These are phyloP conservation scores for Schizaphis graminum DNA, from an alignment of 2,888 invertebrate genomes.

Conservation along the genomic window DNA sequence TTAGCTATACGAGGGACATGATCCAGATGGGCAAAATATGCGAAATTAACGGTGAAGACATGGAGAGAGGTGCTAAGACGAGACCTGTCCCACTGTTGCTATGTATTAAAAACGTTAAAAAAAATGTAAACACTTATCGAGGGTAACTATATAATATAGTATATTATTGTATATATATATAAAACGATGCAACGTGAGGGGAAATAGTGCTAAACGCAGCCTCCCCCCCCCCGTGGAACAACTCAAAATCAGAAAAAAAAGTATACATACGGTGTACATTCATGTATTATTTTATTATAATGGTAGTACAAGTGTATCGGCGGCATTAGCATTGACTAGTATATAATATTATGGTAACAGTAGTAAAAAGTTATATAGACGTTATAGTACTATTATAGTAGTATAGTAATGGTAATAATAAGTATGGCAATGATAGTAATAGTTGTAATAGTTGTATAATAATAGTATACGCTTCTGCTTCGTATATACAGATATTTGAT, in stretches of 20 bases:
- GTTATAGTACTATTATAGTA: too few species aligned
- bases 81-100: too few species aligned
- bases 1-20: not conserved
- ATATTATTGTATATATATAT: not conserved
- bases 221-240: not conserved
- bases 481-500: not conserved
- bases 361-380: not conserved
- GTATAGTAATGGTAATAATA: slow-evolving; percentile 14
- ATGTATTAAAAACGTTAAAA: not conserved
- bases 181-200: not conserved
- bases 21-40: not conserved
- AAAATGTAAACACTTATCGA: not conserved
- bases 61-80: not conserved
- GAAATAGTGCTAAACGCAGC: not conserved
- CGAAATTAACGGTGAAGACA: not conserved
- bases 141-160: not conserved
- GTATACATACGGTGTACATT: not conserved
- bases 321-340: not conserved
- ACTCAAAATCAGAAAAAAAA: not conserved
- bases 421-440: not conserved
- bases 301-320: not conserved
- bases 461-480: not conserved
- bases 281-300: not conserved
- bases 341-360: slow-evolving; percentile 3
- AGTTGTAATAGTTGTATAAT: slow-evolving; percentile 30